A percentile compares a stretch with the other conserved stretches of the same genome.
These are phyloP conservation scores for Sesia bembeciformis DNA, from an alignment of 2,888 invertebrate genomes.

Conservation along the genomic window DNA sequence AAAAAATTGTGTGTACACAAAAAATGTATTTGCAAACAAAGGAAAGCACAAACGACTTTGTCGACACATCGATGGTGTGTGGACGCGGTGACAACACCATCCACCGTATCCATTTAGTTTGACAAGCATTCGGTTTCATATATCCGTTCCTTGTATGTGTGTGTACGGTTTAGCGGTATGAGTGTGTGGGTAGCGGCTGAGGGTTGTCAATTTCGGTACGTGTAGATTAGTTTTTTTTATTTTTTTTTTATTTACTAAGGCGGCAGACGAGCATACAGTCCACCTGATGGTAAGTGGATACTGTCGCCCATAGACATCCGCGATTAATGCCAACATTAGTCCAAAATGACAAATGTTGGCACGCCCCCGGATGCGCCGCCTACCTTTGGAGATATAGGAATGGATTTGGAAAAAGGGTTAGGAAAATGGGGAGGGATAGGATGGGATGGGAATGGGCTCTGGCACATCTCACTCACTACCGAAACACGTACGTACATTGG, in stretches of 20 bases:
- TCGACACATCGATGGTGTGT: slow-evolving; percentile 6
- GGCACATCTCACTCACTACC: too few relatives aligned
- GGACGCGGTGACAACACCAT: slow-evolving; percentile 24
- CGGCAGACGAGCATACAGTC: too few relatives aligned
- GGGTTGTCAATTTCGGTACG: neutral
- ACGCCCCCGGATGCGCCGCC: too few relatives aligned
- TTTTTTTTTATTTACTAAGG: neutral
- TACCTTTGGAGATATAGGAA: too few relatives aligned
- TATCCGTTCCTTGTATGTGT: slow-evolving; percentile 31
- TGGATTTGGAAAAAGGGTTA: too few relatives aligned
- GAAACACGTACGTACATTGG: too few relatives aligned
- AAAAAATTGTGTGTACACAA: neutral
- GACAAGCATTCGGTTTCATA: slow-evolving; percentile 73
- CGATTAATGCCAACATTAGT: too few relatives aligned
- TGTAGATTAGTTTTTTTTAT: neutral
- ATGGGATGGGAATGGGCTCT: too few relatives aligned
- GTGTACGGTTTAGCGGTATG: slow-evolving; percentile 5
- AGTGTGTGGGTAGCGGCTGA: slow-evolving; percentile 11
- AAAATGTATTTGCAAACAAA: neutral
- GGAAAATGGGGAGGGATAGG: too few relatives aligned
- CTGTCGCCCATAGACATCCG: too few relatives aligned
- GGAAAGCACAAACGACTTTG: neutral
- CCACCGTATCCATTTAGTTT: slow-evolving; percentile 70
- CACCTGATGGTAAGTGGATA: too few relatives aligned
- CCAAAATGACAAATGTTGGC: too few relatives aligned